phyloP scores from a whole-genome alignment of 2,888 invertebrate species.

The Tinea trinotella region DNA sequence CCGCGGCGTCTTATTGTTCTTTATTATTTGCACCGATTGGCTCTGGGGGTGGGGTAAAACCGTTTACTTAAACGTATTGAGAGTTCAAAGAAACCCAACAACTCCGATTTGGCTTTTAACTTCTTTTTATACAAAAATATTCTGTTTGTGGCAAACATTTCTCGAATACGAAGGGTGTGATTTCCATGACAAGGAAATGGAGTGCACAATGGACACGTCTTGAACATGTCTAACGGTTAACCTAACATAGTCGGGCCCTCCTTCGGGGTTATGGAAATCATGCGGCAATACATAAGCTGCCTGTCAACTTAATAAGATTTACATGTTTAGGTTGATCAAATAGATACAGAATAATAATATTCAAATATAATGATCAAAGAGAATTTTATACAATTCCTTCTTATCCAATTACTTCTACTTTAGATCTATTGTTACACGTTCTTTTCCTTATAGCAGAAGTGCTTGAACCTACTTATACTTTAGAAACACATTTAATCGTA shows the following conservation, averaged over 20 bases:
- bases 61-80: constrained; percentile 8
- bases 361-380: too few relatives aligned
- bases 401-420: too few relatives aligned
- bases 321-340: background rate
- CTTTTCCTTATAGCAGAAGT: too few relatives aligned
- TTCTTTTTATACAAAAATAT: background rate
- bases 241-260: background rate
- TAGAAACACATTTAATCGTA: background rate
- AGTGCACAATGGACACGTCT: background rate
- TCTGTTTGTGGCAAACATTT: background rate
- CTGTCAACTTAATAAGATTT: background rate
- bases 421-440: too few relatives aligned
- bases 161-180: background rate
- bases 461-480: too few relatives aligned
- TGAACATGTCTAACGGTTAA: background rate
- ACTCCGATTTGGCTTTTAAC: background rate
- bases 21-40: constrained; percentile 20
- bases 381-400: too few relatives aligned
- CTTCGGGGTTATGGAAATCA: background rate
- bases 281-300: background rate
- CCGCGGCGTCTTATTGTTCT: constrained; percentile 27
- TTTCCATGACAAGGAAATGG: background rate
- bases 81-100: background rate
- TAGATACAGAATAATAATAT: background rate
- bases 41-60: background rate